Base-by-base conservation (phyloP, 2,797 vertebrate species). In the Alfaro cultratus region DNA sequence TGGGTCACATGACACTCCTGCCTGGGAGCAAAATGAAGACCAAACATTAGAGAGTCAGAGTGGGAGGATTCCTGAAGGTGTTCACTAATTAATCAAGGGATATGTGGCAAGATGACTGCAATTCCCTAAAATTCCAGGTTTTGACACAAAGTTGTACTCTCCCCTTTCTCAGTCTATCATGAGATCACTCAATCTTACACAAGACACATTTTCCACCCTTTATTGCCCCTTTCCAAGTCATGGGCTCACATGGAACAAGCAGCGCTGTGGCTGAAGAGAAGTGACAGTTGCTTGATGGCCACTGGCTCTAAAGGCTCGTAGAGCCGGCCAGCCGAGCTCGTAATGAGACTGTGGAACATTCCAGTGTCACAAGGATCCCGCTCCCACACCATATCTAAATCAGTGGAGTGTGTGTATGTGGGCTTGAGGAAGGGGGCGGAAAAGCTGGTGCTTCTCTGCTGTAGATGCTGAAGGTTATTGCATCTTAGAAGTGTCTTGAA, bases 201-300 rank as follows among this genome's bases (percentile, higher is more conserved):
- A 41, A 71, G 75, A 64, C 77, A 75, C 73, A 41, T 68, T 82
- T 34, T 64, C 62, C 39, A 45, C 6, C 34, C 41, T 46, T 71
- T 68, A 64, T 51, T 51, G 4, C 21, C 34, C 80, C 34, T 67
- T 47, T 77, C 71, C 76, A 74, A 72, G 75, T 70, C 68, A 83
- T 41, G 43, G 55, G 47, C 74, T 77, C 73, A 79, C 2, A 31
- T 29, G 67, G 73, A 80, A 46, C 31, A 81, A 75, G 73, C 76
- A 26, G 72, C 82, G 81, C 83, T 81, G 77, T 64, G 79, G 78
- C 78, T 92, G 91, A 94, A 88, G 80, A 85, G 83, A 93, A 87
- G 90, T 91, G 93, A 95, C 93, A 95, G 90, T 84, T 55, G 64
- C 84, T 92, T 93, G 89, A 90, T 91, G 88, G 93, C 91, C 79